Evolutionary conservation across 1,140 invertebrate species (phyloP), one percentile per base, ranked within the genome.

Genomic region (Leptinotarsa undecemlineata): DNA sequence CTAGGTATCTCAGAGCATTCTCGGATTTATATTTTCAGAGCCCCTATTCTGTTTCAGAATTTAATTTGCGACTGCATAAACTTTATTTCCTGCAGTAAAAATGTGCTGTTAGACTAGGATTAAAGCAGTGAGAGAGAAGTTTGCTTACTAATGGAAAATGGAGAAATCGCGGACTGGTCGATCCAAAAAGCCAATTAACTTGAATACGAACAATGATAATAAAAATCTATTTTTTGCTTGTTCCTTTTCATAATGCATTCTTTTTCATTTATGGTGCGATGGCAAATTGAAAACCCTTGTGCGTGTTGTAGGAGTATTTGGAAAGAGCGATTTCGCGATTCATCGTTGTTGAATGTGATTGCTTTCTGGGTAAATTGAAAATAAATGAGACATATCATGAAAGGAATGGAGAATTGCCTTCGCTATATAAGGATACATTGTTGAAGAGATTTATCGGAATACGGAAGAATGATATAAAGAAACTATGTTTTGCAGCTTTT

Each of bases 131-230:
- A 19, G 51, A 57, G 13, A 8, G 17, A 57, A 57, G 51, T 57
- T 17, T 57, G 6, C 51, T 19, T 19, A 57, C 51, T 57, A 57
- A 57, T 57, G 51, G 15, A 57, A 57, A 57, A 57, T 57, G 51
- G 14, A 57, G n/a, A 57, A 57, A 17, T 57, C 51, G 15, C 51
- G 51, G n/a, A 57, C n/a, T 57, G 51, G 14, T 8, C 6, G 51
- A 57, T 57, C 4, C 51, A 57, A 57, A 57, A 57, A 57, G 51
- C 51, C 51, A 57, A 57, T 57, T 57, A 57, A n/a, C 51, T 57
- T 15, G 51, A 19, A 19, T 17, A 57, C 15, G 51, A 57, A 57
- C 51, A 3, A 57, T 57, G 51, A 57, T 57, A 57, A 57, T 57
- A 57, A 57, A 42, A 57, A 57, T 19, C 14, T 17, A 57, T 57